phyloP scores from a whole-genome alignment of 64 coral and sea anemone genomes.

The Dendrophyllia cribrosa region DNA sequence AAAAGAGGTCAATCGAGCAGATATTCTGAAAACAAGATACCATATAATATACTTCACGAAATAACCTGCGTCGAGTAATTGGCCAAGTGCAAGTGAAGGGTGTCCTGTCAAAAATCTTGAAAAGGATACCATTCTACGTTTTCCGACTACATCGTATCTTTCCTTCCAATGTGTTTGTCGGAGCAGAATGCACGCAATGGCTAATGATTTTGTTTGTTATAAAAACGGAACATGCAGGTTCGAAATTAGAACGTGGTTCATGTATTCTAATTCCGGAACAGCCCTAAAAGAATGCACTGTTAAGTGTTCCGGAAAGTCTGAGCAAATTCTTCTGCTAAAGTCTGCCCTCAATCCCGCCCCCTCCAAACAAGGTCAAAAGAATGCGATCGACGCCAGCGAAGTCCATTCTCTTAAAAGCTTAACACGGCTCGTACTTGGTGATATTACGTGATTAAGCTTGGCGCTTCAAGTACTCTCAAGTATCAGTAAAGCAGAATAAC shows the following conservation, averaged over 20 bases:
- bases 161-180: background rate
- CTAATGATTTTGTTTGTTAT: background rate
- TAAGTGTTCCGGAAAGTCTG: background rate
- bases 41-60: too few relatives aligned
- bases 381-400: background rate
- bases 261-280: background rate
- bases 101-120: too few relatives aligned
- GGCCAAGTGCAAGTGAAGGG: too few relatives aligned
- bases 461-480: background rate
- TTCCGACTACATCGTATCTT: background rate
- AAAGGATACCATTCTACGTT: too few relatives aligned
- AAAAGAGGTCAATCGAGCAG: too few relatives aligned
- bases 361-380: slow-evolving; percentile 27
- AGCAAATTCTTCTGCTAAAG: background rate
- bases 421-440: too few relatives aligned
- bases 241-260: background rate
- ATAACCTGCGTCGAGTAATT: too few relatives aligned
- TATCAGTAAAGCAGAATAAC: too few relatives aligned
- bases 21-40: too few relatives aligned
- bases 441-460: background rate
- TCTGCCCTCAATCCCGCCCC: too few relatives aligned
- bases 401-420: background rate
- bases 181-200: background rate
- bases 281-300: background rate
- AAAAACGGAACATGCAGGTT: background rate